Base-by-base conservation (phyloP, 2,113 vertebrate genomes). In the Oncorhynchus mykiss region DNA sequence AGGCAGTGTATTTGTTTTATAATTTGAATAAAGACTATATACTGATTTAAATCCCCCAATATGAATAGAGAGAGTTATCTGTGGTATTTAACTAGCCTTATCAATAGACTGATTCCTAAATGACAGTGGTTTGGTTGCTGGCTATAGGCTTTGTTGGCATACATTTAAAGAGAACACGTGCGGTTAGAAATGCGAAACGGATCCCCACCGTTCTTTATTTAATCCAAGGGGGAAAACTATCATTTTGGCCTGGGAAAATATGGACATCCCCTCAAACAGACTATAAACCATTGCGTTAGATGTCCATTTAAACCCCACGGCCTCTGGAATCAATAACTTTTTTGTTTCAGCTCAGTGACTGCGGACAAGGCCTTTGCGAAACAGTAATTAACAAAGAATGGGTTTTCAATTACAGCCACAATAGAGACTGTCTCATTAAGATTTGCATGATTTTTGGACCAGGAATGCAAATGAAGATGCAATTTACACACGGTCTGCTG, bases 381-480 rank as follows among this genome's bases (percentile, higher is more conserved):
- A 88, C 83, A 87, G 87, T 90, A 91, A 92, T 93, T 93, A 93
- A 92, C 88, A 88, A 87, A 88, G 84, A 90, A 89, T 89, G 81
- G 85, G 71, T 91, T 92, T 92, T 93, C 90, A 93, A 91, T 91
- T 88, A 92, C 85, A 81, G 77, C 54, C 80, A 93, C 92, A 94
- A 93, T 90, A 72, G 89, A 87, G 83, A 89, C 85, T 86, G 91
- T 90, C 92, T 94, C 91, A 91, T 93, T 93, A 92, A 90, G 91
- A 93, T 93, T 91, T 91, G 90, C 91, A 90, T 91, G 88, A 92
- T 93, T 91, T 91, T 89, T 78, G 81, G 85, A 88, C 80, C 78
- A 74, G 81, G 82, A 88, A 93, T 93, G 91, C 90, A 93, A 94
- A 94, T 94, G 87, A 92, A 91, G 90, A 92, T 89, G 91, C 93